Evolutionary conservation across 2,888 invertebrate genomes (phyloP).

Genomic region (Fragum whitleyi): DNA sequence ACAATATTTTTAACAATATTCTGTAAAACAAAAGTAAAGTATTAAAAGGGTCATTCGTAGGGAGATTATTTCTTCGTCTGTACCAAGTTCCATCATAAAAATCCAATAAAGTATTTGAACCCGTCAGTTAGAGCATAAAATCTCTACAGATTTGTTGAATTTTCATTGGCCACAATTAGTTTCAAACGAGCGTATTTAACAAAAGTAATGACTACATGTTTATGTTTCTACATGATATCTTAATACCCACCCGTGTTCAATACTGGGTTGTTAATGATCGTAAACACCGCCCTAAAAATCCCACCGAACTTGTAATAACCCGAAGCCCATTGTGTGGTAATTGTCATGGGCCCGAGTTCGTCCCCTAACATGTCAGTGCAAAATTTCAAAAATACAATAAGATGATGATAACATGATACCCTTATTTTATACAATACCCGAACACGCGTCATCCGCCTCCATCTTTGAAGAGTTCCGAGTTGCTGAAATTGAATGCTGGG

Average conservation of each 20-base stretch:
- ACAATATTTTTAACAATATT: too few relatives aligned
- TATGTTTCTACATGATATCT: constrained; percentile 56
- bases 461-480: constrained; percentile 9
- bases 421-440: constrained; percentile 28
- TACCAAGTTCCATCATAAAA: constrained; percentile 41
- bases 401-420: constrained; percentile 28
- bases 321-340: constrained; percentile 40
- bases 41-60: too few relatives aligned
- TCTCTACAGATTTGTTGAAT: constrained; percentile 24
- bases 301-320: constrained; percentile 48
- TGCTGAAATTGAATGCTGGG: constrained; percentile 23
- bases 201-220: constrained; percentile 59
- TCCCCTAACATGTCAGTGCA: constrained; percentile 30
- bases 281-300: constrained; percentile 41
- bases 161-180: constrained; percentile 58
- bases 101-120: constrained; percentile 27
- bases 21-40: too few relatives aligned
- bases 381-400: constrained; percentile 24
- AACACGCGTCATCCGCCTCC: constrained; percentile 29
- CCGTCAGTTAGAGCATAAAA: constrained; percentile 22
- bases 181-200: constrained; percentile 54
- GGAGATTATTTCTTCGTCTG: constrained; percentile 18
- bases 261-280: constrained; percentile 25
- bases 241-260: constrained; percentile 37
- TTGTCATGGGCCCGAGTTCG: constrained; percentile 23